Evolutionary conservation across 2,113 vertebrate species (phyloP).

Genomic region (Toxotes jaculatrix): DNA sequence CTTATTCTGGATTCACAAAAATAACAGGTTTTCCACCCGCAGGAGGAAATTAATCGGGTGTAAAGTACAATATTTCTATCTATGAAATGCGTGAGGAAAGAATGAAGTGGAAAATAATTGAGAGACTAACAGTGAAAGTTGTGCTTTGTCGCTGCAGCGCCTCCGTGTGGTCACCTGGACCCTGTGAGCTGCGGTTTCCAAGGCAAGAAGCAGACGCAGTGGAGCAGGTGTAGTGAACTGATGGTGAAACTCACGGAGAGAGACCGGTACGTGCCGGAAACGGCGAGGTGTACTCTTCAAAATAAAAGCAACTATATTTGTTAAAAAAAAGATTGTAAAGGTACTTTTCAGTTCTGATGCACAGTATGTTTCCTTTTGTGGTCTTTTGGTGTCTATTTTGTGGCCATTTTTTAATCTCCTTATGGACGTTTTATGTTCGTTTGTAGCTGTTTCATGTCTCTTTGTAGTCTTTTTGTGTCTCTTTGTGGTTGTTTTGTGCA

Average conservation of each 20-base stretch:
- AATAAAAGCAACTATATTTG: conserved; percentile 21
- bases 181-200: conserved; percentile 7
- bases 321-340: too few species aligned
- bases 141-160: conserved; percentile 5
- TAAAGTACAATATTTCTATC: too few species aligned
- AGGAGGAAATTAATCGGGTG: too few species aligned
- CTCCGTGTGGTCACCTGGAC: not conserved
- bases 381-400: not conserved
- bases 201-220: not conserved
- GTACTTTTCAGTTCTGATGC: not conserved
- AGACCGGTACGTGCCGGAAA: conserved; percentile 40
- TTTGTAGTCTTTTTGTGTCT: not conserved
- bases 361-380: not conserved
- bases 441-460: not conserved
- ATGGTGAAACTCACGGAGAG: not conserved
- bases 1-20: too few species aligned
- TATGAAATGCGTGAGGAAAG: too few species aligned
- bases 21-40: too few species aligned
- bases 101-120: too few species aligned
- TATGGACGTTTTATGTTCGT: not conserved
- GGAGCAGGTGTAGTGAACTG: conserved; percentile 42
- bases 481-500: not conserved
- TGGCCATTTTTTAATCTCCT: too few species aligned
- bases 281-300: not conserved
- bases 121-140: not conserved